Percentiles rank a stretch among this genome's conserved stretches.
These are phyloP conservation scores for Temnopleurus reevesii DNA, from an alignment of 53 echinoderm and acorn worm species.

Conservation along the genomic window DNA sequence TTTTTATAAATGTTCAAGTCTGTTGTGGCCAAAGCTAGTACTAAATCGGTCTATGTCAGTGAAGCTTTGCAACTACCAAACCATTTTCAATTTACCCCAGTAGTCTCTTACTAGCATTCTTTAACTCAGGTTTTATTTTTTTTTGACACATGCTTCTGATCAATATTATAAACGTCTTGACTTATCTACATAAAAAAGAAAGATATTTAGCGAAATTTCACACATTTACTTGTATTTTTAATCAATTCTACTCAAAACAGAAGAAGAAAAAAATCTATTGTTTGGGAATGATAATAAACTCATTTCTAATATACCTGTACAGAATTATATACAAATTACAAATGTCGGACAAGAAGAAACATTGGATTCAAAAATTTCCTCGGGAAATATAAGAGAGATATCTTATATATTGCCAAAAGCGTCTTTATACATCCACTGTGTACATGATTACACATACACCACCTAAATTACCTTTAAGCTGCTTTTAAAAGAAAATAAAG, in stretches of 20 bases:
- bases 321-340: constrained; percentile 64
- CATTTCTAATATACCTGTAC: constrained; percentile 56
- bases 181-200: constrained; percentile 50
- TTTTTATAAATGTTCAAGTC: background rate
- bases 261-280: constrained; percentile 44
- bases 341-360: constrained; percentile 49
- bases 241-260: constrained; percentile 37
- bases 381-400: constrained; percentile 55
- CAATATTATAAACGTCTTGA: constrained; percentile 35
- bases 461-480: constrained; percentile 39
- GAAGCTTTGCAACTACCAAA: background rate
- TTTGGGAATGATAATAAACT: constrained; percentile 59
- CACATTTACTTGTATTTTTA: constrained; percentile 46
- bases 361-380: background rate
- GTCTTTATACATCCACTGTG: constrained; percentile 44
- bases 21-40: background rate
- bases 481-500: constrained; percentile 23
- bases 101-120: background rate
- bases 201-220: constrained; percentile 47
- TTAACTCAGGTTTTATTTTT: background rate
- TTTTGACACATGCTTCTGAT: constrained; percentile 14
- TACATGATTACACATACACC: constrained; percentile 32
- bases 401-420: constrained; percentile 57
- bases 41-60: too few relatives aligned
- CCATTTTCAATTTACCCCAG: background rate